These are phyloP conservation scores for Lymantria monacha DNA, from an alignment of 2,888 invertebrate genomes.

Conservation along the genomic window DNA sequence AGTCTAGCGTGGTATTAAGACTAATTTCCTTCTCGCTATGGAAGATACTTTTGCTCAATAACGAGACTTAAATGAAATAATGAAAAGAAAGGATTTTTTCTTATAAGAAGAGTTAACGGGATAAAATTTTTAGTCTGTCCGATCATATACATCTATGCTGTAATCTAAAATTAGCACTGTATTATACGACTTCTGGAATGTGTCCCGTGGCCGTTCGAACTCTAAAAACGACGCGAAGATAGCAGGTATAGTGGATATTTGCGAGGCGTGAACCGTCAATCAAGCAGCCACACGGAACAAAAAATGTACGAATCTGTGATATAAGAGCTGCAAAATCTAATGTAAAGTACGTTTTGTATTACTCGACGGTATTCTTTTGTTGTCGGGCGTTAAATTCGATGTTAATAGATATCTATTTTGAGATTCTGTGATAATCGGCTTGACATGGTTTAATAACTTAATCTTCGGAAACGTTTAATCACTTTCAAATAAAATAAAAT, in stretches of 20 bases:
- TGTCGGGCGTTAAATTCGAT: too few species aligned
- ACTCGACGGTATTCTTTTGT: background rate
- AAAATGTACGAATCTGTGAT: conserved; percentile 14
- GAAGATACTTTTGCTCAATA: background rate
- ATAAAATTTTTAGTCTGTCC: conserved; percentile 15
- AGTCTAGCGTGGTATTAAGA: background rate
- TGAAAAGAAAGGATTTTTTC: too few species aligned
- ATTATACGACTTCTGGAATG: conserved; percentile 35
- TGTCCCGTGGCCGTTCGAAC: conserved; percentile 27
- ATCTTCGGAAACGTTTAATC: too few species aligned
- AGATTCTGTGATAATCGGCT: too few species aligned
- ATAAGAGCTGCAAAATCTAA: conserved; percentile 6
- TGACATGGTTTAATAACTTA: too few species aligned
- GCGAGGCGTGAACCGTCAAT: conserved; percentile 16
- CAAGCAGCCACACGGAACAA: conserved; percentile 25
- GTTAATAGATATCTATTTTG: too few species aligned
- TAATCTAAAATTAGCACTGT: conserved; percentile 33
- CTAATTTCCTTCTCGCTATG: background rate
- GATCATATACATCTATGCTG: conserved; percentile 19
- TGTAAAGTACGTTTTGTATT: background rate
- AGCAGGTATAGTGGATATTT: background rate
- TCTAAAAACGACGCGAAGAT: conserved; percentile 17
- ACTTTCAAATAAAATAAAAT: too few species aligned
- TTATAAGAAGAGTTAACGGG: too few species aligned
- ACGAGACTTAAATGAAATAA: too few species aligned